These are phyloP conservation scores for Napeogenes inachia DNA, from an alignment of 2,888 invertebrate genomes.

Conservation along the genomic window DNA sequence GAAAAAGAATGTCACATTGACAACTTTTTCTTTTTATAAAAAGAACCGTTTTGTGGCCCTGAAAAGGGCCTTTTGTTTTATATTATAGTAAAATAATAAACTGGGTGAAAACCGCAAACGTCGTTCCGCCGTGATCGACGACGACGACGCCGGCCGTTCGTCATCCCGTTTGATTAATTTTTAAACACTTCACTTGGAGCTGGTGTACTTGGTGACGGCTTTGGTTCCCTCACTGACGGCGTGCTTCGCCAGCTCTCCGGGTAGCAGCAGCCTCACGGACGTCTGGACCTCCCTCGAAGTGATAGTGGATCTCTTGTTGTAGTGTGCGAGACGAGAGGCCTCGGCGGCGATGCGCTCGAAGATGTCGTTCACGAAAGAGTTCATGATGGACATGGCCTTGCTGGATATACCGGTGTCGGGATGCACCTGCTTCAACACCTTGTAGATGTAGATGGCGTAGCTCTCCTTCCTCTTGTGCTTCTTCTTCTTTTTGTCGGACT, in stretches of 20 bases:
- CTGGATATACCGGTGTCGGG: slow-evolving; percentile 73
- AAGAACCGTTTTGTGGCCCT: too few relatives aligned
- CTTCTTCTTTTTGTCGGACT: slow-evolving; percentile 77
- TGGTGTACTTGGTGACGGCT: slow-evolving; percentile 79
- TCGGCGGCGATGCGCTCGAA: slow-evolving; percentile 83
- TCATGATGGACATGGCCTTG: slow-evolving; percentile 84
- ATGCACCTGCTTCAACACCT: slow-evolving; percentile 81
- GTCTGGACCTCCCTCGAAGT: slow-evolving; percentile 83
- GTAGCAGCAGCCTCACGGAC: slow-evolving; percentile 80
- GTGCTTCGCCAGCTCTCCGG: slow-evolving; percentile 84
- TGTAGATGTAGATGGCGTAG: slow-evolving; percentile 80
- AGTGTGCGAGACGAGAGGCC: slow-evolving; percentile 79
- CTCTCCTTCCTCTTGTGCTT: slow-evolving; percentile 77
- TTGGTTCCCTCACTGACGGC: slow-evolving; percentile 82
- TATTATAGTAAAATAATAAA: too few relatives aligned
- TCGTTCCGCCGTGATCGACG: too few relatives aligned
- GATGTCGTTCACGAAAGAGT: slow-evolving; percentile 84
- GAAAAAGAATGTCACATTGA: too few relatives aligned
- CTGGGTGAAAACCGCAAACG: too few relatives aligned
- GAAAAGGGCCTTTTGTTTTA: too few relatives aligned
- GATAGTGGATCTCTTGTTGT: slow-evolving; percentile 81
- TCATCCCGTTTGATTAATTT: background rate
- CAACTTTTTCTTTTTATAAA: too few relatives aligned
- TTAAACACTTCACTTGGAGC: slow-evolving; percentile 45
- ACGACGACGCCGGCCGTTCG: too few relatives aligned